Evolutionary conservation across 2,113 vertebrate species (phyloP), one percentile per base, ranked within the genome.

Genomic region (Gobius niger): DNA sequence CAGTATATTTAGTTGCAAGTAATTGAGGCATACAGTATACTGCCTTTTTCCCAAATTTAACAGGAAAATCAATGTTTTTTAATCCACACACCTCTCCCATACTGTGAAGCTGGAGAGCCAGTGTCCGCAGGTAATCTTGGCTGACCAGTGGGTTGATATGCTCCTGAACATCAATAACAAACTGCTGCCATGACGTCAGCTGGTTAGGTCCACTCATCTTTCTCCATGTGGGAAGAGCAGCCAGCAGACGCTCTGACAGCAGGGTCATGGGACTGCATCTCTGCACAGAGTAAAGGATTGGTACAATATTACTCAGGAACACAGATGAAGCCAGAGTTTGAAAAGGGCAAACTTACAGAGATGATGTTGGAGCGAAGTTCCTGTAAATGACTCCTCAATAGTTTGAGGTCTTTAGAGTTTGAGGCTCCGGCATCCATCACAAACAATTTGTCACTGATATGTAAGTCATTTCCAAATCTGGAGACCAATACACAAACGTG

Each of bases 61-160:
- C 5, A 60, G 7, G 2, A 15, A 60, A 60, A n/a, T 60, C 0
- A 60, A 60, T 42, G 9, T 0, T 42, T 57, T 14, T 40, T 40
- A 40, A 57, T 9, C 15, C 63, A 53, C 90, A 2, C 82, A 98
- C 97, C 91, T 99, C 97, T 69, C 97, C 98, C 65, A 94, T 93
- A 79, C 95, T 97, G 82, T 99, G 98, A 1, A 99, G 91, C 90
- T 99, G 98, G 75, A 93, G 92, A 15, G 95, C 94, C 15, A 95
- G 90, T 1, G 75, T 89, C 44, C 96, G 85, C n/a, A 99, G 88
- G 70, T 96, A 93, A 24, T 95, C 95, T 90, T 96, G 96, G 7
- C 92, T 98, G 87, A 95, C 95, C 81, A 99, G 90, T 0, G 98
- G 98, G 84, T 99, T 99, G 82, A 99, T 93, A 59, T 98, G 95